Evolutionary conservation across 2,888 invertebrate species (phyloP), one percentile per base, ranked within the genome.

Genomic region (Microplitis deprimator): DNA sequence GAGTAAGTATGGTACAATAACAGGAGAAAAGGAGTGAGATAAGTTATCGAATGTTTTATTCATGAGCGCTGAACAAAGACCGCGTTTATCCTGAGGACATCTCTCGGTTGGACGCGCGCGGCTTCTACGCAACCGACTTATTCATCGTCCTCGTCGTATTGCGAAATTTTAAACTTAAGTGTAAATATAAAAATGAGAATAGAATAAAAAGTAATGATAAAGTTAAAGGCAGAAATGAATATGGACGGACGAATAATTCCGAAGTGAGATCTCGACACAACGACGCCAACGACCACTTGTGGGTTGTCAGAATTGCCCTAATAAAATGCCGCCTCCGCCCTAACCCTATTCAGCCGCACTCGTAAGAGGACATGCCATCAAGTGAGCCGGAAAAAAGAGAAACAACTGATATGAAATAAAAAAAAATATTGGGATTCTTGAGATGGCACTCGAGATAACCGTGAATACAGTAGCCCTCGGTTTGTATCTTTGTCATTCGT

Each of bases 11-110:
- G 74, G 76, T 80, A 78, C 77, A 77, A 29, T 29, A 29, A 50
- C 50, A 50, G 50, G 13, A 50, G 50, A 50, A 50, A 50, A 50
- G 13, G 80, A 79, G 82, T 83, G 83, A 89, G 88, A 89, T 89
- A 86, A 87, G 86, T 88, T 89, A 89, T 89, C 89, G 88, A 87
- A 89, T 89, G 88, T 89, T 89, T 89, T 89, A 89, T 89, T 89
- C 89, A 89, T 89, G 86, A 89, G 87, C 82, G 82, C 85, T 85
- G 87, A 89, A 89, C 89, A 89, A 89, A 89, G 89, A 86, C 85
- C 83, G 88, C 85, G 85, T 86, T 88, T 89, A 89, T 89, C 89
- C 85, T 85, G 88, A 87, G 89, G 89, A 89, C 89, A 89, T 89
- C 88, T 89, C 83, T 76, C 80, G 77, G 77, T 80, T 82, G 81